These are phyloP conservation scores for Eidolon helvum DNA, from an alignment of 2,113 vertebrate species.

Conservation along the genomic window DNA sequence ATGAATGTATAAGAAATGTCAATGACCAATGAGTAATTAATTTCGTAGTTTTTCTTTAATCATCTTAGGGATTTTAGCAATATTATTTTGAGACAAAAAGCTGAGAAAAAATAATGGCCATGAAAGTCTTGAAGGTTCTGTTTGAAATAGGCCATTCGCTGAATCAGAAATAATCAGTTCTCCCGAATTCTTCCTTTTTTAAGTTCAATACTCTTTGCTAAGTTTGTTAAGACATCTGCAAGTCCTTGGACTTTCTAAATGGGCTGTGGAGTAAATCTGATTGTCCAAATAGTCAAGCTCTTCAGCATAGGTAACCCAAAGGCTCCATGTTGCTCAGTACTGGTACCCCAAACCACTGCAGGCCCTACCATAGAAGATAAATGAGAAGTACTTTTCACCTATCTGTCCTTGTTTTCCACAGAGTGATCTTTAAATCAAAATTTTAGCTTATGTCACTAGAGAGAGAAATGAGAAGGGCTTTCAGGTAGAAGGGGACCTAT, in stretches of 20 bases:
- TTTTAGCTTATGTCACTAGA: slow-evolving; percentile 49
- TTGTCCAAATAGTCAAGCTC: neutral
- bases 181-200: slow-evolving; percentile 16
- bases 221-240: neutral
- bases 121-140: slow-evolving; percentile 1
- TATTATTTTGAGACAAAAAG: slow-evolving; percentile 19
- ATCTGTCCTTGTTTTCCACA: slow-evolving; percentile 47
- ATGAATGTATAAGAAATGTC: neutral
- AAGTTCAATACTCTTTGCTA: neutral
- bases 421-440: slow-evolving; percentile 56
- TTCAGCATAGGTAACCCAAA: neutral
- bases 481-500: neutral
- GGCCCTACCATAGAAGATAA: slow-evolving; percentile 37
- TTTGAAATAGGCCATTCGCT: neutral
- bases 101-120: neutral
- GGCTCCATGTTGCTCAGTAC: neutral
- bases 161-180: neutral
- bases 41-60: neutral
- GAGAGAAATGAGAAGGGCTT: slow-evolving; percentile 1
- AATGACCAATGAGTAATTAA: neutral
- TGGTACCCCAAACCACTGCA: neutral
- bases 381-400: slow-evolving; percentile 24
- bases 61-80: neutral
- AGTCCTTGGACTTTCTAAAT: neutral
- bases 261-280: neutral